phyloP scores from a whole-genome alignment of 2,113 vertebrate genomes.

The Turdus rufiventris region DNA sequence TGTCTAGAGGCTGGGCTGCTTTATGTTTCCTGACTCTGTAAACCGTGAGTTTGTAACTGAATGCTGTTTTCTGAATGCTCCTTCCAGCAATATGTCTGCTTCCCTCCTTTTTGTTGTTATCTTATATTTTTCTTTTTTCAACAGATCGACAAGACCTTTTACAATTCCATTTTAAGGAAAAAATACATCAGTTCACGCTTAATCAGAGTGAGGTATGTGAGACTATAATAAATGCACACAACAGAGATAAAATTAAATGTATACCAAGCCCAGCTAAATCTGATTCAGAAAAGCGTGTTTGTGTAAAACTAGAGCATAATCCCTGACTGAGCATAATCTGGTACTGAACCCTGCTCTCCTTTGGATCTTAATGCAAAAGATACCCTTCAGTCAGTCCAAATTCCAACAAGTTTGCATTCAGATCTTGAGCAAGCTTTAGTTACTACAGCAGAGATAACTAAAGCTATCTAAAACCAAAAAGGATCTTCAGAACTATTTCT shows the following conservation, averaged over 20 bases:
- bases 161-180: conserved; percentile 72
- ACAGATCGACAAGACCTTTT: conserved; percentile 79
- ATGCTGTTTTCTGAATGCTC: background rate
- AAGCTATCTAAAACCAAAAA: background rate
- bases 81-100: background rate
- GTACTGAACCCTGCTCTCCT: background rate
- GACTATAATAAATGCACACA: background rate
- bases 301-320: background rate
- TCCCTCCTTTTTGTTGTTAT: background rate
- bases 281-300: background rate
- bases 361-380: background rate
- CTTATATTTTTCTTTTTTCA: conserved; percentile 59
- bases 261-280: background rate
- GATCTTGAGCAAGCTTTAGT: background rate
- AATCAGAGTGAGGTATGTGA: conserved; percentile 76
- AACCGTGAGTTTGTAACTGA: background rate
- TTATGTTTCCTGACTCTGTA: background rate
- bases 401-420: background rate
- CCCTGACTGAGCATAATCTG: background rate
- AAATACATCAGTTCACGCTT: conserved; percentile 72
- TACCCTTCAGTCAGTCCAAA: background rate
- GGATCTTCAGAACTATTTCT: background rate
- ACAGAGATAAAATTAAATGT: background rate
- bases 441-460: background rate
- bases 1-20: background rate